Evolutionary conservation across 2,113 vertebrate genomes (phyloP), one percentile per base, ranked within the genome.

Genomic region (Chroicocephalus ridibundus): DNA sequence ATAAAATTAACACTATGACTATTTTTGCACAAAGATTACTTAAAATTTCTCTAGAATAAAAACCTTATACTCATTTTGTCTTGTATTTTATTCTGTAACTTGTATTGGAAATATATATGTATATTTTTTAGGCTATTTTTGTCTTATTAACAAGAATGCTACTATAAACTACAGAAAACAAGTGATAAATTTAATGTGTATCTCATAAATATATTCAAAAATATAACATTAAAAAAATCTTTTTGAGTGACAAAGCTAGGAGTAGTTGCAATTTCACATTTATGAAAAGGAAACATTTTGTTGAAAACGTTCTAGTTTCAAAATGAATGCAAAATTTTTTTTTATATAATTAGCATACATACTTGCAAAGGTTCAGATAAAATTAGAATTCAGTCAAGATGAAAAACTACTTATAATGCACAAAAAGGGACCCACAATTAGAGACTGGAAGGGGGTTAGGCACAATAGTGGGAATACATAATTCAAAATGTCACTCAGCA

Each of bases 291-390:
- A 76, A 74, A 66, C 21, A 32, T 92, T 94, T 89, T 92, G 17
- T 86, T 81, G 47, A 86, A 83, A 79, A 84, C 46, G 61, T 65
- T 82, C 90, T 72, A 72, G 42, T 70, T 92, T 88, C 74, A 82
- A 86, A 85, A 93, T 51, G 38, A 91, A 96, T 85, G 55, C 40
- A 87, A 90, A 82, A 55, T 42, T 1, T 84, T 90, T 76, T 68
- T 68, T 42, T 47, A 22, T 85, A 52, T 70, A 70, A 84, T 97
- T 91, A 92, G 71, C 66, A 88, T 70, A 58, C 24, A 60, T 80
- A 62, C 81, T 95, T 95, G 62, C 66, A 91, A 94, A 89, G 57
- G 70, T 94, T 97, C 78, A 87, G 85, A 92, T 88, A 85, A 96
- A 95, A 94, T 96, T 88, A 89, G 78, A 82, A 88, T 95, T 96